A percentile compares a stretch with the other conserved stretches of the same genome.
phyloP scores from a whole-genome alignment of 2,113 vertebrate species.

The Gymnarchus niloticus region DNA sequence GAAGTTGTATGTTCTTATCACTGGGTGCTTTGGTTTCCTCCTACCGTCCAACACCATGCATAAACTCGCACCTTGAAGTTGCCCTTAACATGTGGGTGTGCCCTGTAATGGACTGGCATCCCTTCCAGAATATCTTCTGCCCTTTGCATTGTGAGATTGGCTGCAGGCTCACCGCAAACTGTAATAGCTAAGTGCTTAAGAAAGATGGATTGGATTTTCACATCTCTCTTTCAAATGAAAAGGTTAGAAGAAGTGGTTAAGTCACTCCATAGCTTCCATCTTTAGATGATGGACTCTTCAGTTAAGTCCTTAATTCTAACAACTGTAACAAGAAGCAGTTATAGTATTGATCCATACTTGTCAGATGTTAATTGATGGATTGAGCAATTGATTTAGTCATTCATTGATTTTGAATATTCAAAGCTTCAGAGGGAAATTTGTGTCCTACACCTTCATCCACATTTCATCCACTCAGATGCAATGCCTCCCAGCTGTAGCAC shows the following conservation, averaged over 20 bases:
- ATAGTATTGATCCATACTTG: background rate
- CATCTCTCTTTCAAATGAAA: background rate
- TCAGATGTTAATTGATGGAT: background rate
- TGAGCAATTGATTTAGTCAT: background rate
- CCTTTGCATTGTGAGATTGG: too few species aligned
- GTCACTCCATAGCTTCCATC: background rate
- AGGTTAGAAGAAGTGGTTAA: background rate
- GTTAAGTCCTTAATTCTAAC: background rate
- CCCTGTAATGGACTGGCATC: too few species aligned
- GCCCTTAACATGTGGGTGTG: too few species aligned
- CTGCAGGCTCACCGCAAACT: background rate
- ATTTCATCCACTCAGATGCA: background rate
- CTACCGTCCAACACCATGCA: too few species aligned
- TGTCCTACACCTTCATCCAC: background rate
- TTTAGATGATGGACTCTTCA: background rate
- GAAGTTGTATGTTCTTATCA: too few species aligned
- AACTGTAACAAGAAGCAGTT: background rate
- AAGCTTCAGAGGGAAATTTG: background rate
- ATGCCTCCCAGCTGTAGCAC: too few species aligned
- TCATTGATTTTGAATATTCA: background rate
- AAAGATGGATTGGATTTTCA: too few species aligned
- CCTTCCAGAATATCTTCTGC: too few species aligned
- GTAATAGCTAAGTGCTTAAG: too few species aligned
- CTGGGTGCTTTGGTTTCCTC: too few species aligned
- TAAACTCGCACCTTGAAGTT: too few species aligned